Percentiles rank a stretch among this genome's conserved stretches.
Conservation (phyloP, 2,113 vertebrate species). For the Xyliphius kryptos region DNA sequence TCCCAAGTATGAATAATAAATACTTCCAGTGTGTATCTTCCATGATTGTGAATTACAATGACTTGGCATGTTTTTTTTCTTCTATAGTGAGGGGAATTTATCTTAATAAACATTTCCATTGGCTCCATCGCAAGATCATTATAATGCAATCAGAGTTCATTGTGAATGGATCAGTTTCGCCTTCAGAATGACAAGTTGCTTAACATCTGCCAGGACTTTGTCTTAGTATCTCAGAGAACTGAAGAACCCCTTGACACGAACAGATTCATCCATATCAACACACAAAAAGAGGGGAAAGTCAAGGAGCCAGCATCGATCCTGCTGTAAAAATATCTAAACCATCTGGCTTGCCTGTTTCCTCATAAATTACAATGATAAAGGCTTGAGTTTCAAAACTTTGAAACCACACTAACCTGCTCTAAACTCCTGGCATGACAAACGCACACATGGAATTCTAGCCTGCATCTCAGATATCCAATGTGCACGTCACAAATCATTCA, state of each 20-base stretch:
- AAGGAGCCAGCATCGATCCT: conserved; percentile 65
- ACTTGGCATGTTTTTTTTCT: conserved; percentile 32
- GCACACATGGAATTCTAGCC: conserved; percentile 70
- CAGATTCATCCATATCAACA: conserved; percentile 61
- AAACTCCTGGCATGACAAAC: conserved; percentile 73
- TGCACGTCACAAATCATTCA: conserved; percentile 70
- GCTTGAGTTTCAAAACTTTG: conserved; percentile 75
- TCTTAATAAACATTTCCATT: conserved; percentile 53
- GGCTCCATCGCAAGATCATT: conserved; percentile 64
- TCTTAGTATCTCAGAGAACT: conserved; percentile 58
- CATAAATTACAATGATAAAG: conserved; percentile 90
- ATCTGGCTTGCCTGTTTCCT: conserved; percentile 76
- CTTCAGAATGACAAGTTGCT: conserved; percentile 73
- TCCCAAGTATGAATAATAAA: conserved; percentile 40
- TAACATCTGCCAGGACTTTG: conserved; percentile 67
- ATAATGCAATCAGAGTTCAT: conserved; percentile 66
- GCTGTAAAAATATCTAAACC: conserved; percentile 79
- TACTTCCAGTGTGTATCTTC: conserved; percentile 31
- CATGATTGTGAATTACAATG: conserved; percentile 36
- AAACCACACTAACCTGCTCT: conserved; percentile 70
- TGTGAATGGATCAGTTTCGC: conserved; percentile 68
- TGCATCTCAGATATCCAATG: conserved; percentile 73
- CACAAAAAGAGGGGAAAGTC: conserved; percentile 53
- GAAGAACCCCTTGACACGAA: conserved; percentile 55
- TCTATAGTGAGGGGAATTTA: conserved; percentile 37